Base-by-base conservation (phyloP, 2,113 vertebrate species). In the Stigmatopora nigra region DNA sequence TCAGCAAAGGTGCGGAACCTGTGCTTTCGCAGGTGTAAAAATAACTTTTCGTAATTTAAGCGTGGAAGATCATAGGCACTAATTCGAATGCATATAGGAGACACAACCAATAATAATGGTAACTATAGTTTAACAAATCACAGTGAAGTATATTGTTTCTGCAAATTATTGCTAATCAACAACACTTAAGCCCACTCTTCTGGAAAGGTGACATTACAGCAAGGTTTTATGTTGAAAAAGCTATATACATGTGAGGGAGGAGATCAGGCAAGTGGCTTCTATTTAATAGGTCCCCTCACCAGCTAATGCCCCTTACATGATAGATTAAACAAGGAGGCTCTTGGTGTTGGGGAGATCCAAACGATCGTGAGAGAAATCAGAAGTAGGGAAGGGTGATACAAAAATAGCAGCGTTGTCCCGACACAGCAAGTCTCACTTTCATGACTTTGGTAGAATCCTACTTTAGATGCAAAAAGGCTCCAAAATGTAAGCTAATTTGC, bases 91-190 rank as follows among this genome's bases (percentile, higher is more conserved):
- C 10, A 17, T 35, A 31, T 25, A n/a, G n/a, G 57, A 41, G 17
- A 19, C 2, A 12, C n/a, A 2, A 14, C 10, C 20, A 5, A 10
- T 44, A 48, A 49, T 20, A 65, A 74, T 84, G 75, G 73, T 87
- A 87, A 84, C 68, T 67, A 84, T 31, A 78, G 80, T 76, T 73
- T 80, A 80, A 86, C 84, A 83, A 57, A 72, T 76, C 70, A 71
- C 77, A 73, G 69, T 71, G 70, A 75, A 70, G 68, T 10, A 78
- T 87, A 76, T 68, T 71, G 65, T 85, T 85, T 85, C 85, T 72
- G 58, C 65, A 77, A 80, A 86, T 89, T 83, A 82, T 85, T 87
- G 79, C 80, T 82, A 90, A 91, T 76, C 59, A 64, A 72, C 67
- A 60, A 20, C 13, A 22, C 41, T 89, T 86, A 80, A 83, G 70